A percentile compares a stretch with the other conserved stretches of the same genome.
Evolutionary conservation across 2,888 invertebrate species (phyloP).

Genomic region (Rugalucina vietnamica): DNA sequence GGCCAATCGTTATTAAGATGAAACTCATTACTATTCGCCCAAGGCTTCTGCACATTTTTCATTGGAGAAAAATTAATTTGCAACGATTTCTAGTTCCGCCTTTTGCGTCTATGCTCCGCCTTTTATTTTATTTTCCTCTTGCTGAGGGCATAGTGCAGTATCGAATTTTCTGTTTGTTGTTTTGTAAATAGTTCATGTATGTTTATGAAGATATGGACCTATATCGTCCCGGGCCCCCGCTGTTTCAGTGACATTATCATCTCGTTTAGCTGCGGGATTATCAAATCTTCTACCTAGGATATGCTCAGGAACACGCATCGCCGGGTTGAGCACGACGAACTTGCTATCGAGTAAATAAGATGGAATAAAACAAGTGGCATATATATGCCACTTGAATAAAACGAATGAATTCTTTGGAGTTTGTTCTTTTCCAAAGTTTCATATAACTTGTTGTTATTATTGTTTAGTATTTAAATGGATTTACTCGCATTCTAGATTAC

Average conservation of each 20-base stretch:
- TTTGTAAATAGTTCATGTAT: not conserved
- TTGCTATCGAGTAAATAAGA: too few relatives aligned
- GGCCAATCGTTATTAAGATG: conserved; percentile 48
- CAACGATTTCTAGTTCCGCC: conserved; percentile 30
- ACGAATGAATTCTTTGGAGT: too few relatives aligned
- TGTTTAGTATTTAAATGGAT: too few relatives aligned
- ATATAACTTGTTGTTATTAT: too few relatives aligned
- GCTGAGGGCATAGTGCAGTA: not conserved
- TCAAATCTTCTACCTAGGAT: not conserved
- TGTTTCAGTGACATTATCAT: conserved; percentile 51
- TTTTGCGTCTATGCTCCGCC: conserved; percentile 35
- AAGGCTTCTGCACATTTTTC: conserved; percentile 29
- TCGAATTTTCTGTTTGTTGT: not conserved
- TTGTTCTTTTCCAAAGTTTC: too few relatives aligned
- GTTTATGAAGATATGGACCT: conserved; percentile 1
- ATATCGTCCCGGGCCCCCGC: conserved; percentile 17
- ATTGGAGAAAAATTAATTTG: conserved; percentile 63
- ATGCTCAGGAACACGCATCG: not conserved
- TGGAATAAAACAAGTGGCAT: too few relatives aligned
- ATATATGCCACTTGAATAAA: too few relatives aligned
- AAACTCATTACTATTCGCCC: conserved; percentile 54
- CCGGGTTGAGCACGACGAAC: too few relatives aligned
- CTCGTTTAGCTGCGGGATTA: not conserved
- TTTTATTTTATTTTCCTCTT: not conserved
- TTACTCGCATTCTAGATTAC: too few relatives aligned